These are phyloP conservation scores for Drosophila hamatofila DNA, from an alignment of 2,888 invertebrate genomes.

Conservation along the genomic window DNA sequence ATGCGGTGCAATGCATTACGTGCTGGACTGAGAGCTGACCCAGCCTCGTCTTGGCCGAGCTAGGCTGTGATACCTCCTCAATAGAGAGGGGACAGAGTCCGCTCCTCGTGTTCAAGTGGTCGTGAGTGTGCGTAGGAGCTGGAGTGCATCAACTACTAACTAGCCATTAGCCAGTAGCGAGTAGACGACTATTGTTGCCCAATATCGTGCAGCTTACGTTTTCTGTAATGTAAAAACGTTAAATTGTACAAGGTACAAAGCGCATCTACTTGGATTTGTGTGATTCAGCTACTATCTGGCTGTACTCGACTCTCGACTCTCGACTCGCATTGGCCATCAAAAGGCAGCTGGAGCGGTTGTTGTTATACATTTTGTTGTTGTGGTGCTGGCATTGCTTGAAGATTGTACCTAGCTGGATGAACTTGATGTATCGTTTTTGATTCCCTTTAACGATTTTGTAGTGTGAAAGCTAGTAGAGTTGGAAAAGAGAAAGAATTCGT, in stretches of 20 bases:
- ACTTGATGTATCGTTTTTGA: conserved; percentile 80
- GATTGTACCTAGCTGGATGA: conserved; percentile 60
- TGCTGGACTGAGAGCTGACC: conserved; percentile 43
- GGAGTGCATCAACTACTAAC: conserved; percentile 16
- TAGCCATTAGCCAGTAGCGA: conserved; percentile 20
- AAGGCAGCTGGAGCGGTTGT: conserved; percentile 7
- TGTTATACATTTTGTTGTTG: conserved; percentile 16
- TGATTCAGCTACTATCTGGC: conserved; percentile 25
- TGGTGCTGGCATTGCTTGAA: conserved; percentile 40
- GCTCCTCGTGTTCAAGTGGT: conserved; percentile 23
- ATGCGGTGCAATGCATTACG: conserved; percentile 77
- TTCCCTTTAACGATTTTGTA: conserved; percentile 82
- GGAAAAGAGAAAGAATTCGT: conserved; percentile 17
- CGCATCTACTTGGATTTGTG: conserved; percentile 20
- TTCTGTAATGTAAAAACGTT: conserved; percentile 67
- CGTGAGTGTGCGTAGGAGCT: conserved; percentile 1
- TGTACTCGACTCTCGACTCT: conserved; percentile 5
- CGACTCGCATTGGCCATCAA: conserved; percentile 13
- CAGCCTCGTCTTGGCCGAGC: conserved; percentile 30
- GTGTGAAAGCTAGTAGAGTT: conserved; percentile 33
- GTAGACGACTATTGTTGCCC: background rate
- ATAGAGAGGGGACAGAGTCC: conserved; percentile 20
- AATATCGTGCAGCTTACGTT: conserved; percentile 40
- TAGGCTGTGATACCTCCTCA: conserved; percentile 19
- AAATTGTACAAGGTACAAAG: conserved; percentile 40